Percentiles rank a stretch among this genome's conserved stretches.
phyloP scores from a whole-genome alignment of 2,888 invertebrate genomes.

The Leptothorax acervorum region DNA sequence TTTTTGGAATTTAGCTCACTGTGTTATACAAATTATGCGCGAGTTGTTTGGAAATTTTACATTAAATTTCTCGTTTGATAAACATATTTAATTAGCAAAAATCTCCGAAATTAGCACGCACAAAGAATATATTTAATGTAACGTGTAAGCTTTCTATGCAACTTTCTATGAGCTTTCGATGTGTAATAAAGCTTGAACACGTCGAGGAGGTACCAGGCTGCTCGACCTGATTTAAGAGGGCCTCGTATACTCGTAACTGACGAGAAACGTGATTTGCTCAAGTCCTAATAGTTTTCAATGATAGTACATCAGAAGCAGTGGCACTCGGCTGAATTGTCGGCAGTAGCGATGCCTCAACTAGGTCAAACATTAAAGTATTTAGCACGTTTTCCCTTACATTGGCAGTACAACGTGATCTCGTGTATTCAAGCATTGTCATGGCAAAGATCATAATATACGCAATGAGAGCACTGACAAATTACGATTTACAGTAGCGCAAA shows the following conservation, averaged over 20 bases:
- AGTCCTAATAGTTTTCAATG: slow-evolving; percentile 40
- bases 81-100: background rate
- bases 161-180: background rate
- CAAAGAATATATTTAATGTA: background rate
- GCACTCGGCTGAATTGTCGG: slow-evolving; percentile 29
- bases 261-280: slow-evolving; percentile 39
- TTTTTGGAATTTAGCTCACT: background rate
- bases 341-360: slow-evolving; percentile 54
- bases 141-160: background rate
- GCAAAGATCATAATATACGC: background rate
- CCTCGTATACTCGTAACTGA: slow-evolving; percentile 1
- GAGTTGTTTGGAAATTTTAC: background rate
- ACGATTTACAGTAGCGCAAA: background rate
- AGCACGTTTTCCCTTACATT: slow-evolving; percentile 27
- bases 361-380: slow-evolving; percentile 63
- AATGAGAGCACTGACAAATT: background rate
- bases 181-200: background rate
- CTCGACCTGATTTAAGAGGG: slow-evolving; percentile 28
- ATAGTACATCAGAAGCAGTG: slow-evolving; percentile 20
- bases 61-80: background rate
- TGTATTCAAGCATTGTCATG: background rate
- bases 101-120: background rate
- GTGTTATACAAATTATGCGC: background rate
- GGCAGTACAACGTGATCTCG: slow-evolving; percentile 1
- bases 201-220: background rate